Base-by-base conservation (phyloP, 2,888 invertebrate species). In the Malthinus flaveolus region DNA sequence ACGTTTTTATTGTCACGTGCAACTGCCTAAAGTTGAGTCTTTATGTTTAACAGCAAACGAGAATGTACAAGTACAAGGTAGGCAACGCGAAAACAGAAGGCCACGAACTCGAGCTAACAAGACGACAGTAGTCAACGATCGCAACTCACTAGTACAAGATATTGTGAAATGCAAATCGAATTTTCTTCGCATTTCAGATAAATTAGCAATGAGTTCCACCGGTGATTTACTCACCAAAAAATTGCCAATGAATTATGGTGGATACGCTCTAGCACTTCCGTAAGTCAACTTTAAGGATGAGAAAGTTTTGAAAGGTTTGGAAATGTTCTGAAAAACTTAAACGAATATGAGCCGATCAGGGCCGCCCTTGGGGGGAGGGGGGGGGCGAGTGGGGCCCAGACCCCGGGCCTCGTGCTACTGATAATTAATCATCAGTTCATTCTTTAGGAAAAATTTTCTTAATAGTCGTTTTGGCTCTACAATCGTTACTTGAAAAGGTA, bases 211-310 rank as follows among this genome's bases (percentile, higher is more conserved):
- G 7, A 71, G 71, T 51, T 65, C 68, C 1, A 67, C 67, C 10
- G 71, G 68, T 34, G 73, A 73, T 65, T 66, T 73, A 13, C 69
- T 71, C 48, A 71, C 71, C 1, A 70, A 66, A 39, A 66, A 49
- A 36, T 46, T 71, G 9, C 62, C 59, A 9, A 65, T 65, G 64
- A 64, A 69, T 47, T 61, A 63, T 35, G 58, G 59, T 8, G 64
- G 65, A 6, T 67, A 58, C 46, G 66, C 61, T 48, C 68, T 70
- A 48, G 62, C 63, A 56, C 57, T 68, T 7, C 55, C 67, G 70
- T 70, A 61, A 66, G 70, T 66, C 12, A 1, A 34, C 35, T 10
- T 7, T 32, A 5, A n/a, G n/a, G n/a, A n/a, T n/a, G n/a, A n/a
- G n/a, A n/a, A n/a, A n/a, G n/a, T n/a, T n/a, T n/a, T n/a, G n/a